A percentile compares a stretch with the other conserved stretches of the same genome.
Conservation (phyloP, 1,140 invertebrate species). For the Plodia interpunctella region DNA sequence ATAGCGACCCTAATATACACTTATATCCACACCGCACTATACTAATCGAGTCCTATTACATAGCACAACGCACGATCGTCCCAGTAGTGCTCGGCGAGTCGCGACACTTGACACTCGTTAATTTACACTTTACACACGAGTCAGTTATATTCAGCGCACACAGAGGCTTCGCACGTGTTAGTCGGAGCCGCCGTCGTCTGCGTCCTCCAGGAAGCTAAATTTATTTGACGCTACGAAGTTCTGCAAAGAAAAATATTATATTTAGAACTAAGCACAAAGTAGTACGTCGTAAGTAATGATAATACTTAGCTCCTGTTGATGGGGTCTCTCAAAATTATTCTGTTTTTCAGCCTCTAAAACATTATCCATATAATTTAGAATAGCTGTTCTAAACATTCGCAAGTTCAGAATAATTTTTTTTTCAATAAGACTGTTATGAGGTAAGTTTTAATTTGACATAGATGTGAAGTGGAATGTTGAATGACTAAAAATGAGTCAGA, state of each 20-base stretch:
- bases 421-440: too few relatives aligned
- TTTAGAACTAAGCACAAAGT: too few relatives aligned
- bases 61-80: slow-evolving; percentile 53
- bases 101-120: slow-evolving; percentile 47
- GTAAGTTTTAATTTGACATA: too few relatives aligned
- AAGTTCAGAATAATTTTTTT: too few relatives aligned
- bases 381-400: too few relatives aligned
- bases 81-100: slow-evolving; percentile 34
- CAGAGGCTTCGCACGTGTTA: slow-evolving; percentile 36
- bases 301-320: too few relatives aligned
- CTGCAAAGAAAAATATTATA: slow-evolving; percentile 64
- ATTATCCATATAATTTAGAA: too few relatives aligned
- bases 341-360: too few relatives aligned
- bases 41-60: slow-evolving; percentile 52
- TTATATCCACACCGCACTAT: slow-evolving; percentile 54
- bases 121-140: slow-evolving; percentile 71
- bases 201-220: slow-evolving; percentile 75
- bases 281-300: too few relatives aligned
- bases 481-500: too few relatives aligned
- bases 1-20: slow-evolving; percentile 49
- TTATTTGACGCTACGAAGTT: slow-evolving; percentile 81
- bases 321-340: too few relatives aligned
- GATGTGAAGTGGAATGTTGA: too few relatives aligned
- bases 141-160: slow-evolving; percentile 44
- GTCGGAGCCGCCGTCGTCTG: slow-evolving; percentile 58